These are phyloP conservation scores for Hipposideros larvatus DNA, from an alignment of 2,797 vertebrate genomes.

Conservation along the genomic window DNA sequence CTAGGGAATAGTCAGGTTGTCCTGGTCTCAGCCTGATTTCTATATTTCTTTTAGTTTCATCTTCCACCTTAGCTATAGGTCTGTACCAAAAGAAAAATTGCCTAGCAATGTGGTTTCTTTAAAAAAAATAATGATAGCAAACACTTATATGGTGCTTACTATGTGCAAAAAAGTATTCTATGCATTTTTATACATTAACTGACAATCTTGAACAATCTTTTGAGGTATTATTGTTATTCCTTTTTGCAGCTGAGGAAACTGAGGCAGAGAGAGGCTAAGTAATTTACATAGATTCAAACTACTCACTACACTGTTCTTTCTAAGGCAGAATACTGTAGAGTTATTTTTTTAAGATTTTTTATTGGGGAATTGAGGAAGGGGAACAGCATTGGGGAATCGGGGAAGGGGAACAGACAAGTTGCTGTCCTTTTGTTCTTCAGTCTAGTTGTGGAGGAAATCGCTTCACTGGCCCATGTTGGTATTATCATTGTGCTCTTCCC, in stretches of 20 bases:
- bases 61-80: background rate
- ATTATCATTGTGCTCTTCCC: too few species aligned
- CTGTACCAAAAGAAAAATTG: constrained; percentile 33
- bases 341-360: background rate
- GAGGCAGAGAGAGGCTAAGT: background rate
- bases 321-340: constrained; percentile 18
- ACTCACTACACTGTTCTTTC: background rate
- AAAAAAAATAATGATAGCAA: background rate
- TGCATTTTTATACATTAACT: background rate
- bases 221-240: background rate
- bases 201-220: constrained; percentile 24
- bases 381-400: too few species aligned
- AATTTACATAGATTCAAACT: constrained; percentile 41
- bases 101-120: background rate
- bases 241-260: constrained; percentile 7
- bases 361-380: too few species aligned
- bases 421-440: too few species aligned
- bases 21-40: background rate
- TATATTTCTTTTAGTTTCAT: constrained; percentile 5
- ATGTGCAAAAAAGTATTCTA: constrained; percentile 10
- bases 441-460: too few species aligned
- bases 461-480: too few species aligned
- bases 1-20: background rate
- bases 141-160: background rate
- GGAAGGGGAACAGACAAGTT: too few species aligned